phyloP scores from a whole-genome alignment of 2,888 invertebrate species.

The Cacoxenus indagator region DNA sequence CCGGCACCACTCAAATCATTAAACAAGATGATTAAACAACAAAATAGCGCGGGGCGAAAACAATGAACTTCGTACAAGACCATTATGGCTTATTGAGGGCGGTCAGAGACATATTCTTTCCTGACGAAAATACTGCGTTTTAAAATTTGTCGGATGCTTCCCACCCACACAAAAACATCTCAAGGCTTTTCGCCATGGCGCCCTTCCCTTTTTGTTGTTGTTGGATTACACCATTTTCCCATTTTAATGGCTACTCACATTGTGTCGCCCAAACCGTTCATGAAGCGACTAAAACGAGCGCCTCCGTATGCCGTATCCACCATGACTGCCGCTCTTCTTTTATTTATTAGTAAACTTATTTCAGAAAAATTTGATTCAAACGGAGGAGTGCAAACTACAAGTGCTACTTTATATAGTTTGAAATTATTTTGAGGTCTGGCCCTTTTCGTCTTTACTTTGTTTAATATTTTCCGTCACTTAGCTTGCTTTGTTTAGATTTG shows the following conservation, averaged over 20 bases:
- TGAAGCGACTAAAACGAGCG: conserved; percentile 61
- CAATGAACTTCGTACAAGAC: not conserved
- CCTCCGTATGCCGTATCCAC: no score
- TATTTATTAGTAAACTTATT: conserved; percentile 41
- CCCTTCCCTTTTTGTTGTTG: conserved; percentile 1
- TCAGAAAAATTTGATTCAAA: conserved; percentile 45
- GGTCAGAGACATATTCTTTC: no score
- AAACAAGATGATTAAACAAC: no score
- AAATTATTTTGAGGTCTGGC: not conserved
- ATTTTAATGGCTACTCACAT: conserved; percentile 60
- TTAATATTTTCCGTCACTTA: no score
- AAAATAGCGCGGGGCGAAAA: no score
- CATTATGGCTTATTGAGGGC: not conserved
- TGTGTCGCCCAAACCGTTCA: conserved; percentile 60
- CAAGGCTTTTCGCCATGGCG: conserved; percentile 28
- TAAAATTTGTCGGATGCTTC: no score
- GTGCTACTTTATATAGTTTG: not conserved
- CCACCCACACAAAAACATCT: not conserved
- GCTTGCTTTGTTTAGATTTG: not conserved
- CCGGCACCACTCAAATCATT: not conserved
- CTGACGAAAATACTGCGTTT: no score
- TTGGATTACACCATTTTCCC: not conserved
- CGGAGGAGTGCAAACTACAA: conserved; percentile 49
- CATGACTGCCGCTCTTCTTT: no score
- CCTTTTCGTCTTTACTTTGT: no score